These are phyloP conservation scores for Amazona finschi DNA, from an alignment of 2,797 vertebrate species.

Conservation along the genomic window DNA sequence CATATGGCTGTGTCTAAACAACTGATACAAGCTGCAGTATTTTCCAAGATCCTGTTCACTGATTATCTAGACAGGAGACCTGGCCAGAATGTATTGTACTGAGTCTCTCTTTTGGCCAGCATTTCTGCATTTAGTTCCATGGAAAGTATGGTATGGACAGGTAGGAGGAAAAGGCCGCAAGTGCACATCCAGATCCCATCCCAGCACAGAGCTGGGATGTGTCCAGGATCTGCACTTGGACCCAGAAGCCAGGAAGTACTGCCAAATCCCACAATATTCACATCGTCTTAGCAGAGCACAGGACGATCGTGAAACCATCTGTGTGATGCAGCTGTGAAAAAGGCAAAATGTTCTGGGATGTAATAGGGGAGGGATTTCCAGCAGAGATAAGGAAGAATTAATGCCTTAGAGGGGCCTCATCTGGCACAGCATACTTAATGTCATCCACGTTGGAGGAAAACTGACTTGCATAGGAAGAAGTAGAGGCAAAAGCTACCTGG, in stretches of 20 bases:
- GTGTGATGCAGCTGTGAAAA: neutral
- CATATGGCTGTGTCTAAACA: neutral
- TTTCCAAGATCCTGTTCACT: constrained; percentile 12
- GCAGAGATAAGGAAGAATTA: constrained; percentile 25
- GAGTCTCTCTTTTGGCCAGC: neutral
- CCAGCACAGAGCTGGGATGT: neutral
- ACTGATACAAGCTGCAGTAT: neutral
- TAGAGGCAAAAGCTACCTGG: neutral
- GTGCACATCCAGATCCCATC: neutral
- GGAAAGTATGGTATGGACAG: constrained; percentile 35
- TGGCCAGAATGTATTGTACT: neutral
- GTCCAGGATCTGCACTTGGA: constrained; percentile 37
- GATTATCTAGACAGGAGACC: neutral
- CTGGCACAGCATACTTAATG: neutral
- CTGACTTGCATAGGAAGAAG: neutral
- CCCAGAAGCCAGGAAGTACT: neutral
- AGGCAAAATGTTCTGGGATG: neutral
- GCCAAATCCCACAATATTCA: constrained; percentile 49
- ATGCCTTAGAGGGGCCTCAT: neutral
- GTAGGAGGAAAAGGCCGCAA: constrained; percentile 44
- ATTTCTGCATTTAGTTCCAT: neutral
- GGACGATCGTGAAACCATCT: constrained; percentile 2
- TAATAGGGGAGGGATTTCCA: neutral
- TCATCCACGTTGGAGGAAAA: neutral
- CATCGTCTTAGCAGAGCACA: neutral